Conservation (phyloP, 2,797 vertebrate genomes). For the Pseudotriccus pelzelni region DNA sequence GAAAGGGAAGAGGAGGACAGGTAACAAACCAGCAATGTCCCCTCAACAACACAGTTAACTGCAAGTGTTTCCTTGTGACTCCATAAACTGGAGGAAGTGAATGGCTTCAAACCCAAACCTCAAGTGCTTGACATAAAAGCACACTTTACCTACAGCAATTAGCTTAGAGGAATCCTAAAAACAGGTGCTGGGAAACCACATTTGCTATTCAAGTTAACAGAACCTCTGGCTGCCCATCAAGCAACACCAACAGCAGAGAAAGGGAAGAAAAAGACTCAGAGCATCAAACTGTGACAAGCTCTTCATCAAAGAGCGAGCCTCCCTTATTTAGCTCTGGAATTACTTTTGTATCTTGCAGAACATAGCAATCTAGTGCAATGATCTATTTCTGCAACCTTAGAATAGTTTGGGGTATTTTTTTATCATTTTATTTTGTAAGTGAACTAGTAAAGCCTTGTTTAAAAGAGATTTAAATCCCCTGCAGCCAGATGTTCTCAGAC, state of each 20-base stretch:
- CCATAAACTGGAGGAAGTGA: not conserved
- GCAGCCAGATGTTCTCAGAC: constrained; percentile 10
- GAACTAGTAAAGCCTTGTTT: constrained; percentile 19
- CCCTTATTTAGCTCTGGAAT: not conserved
- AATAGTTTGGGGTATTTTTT: not conserved
- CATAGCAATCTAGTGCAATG: not conserved
- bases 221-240: not conserved
- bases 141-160: not conserved
- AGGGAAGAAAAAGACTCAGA: not conserved
- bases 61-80: not conserved
- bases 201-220: not conserved
- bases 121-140: not conserved
- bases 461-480: not conserved
- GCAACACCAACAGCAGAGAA: not conserved
- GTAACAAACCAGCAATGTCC: not conserved
- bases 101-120: not conserved
- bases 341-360: not conserved
- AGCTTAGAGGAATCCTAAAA: not conserved
- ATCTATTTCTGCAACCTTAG: not conserved
- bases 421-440: not conserved
- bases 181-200: not conserved
- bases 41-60: not conserved
- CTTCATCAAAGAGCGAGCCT: not conserved
- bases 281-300: not conserved
- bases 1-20: not conserved